Evolutionary conservation across 2,797 vertebrate species (phyloP).

Genomic region (Potorous gilbertii): DNA sequence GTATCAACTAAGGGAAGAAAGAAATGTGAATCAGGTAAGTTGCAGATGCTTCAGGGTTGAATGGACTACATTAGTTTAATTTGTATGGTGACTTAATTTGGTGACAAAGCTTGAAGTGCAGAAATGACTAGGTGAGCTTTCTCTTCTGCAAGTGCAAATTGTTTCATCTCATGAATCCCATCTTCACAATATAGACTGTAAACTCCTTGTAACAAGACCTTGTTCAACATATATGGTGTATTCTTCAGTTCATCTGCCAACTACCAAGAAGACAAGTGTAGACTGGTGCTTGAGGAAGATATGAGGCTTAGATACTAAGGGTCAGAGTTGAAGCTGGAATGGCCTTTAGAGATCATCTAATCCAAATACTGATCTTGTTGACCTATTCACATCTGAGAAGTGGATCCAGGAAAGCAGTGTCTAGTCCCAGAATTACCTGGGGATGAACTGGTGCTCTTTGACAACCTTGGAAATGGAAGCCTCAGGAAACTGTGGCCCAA

Average conservation of each 20-base stretch:
- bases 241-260: background rate
- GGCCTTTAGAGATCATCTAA: background rate
- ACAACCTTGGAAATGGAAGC: background rate
- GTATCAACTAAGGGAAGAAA: background rate
- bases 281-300: background rate
- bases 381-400: background rate
- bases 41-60: background rate
- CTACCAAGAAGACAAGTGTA: background rate
- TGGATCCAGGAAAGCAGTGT: background rate
- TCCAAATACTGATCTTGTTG: background rate
- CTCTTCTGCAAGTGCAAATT: constrained; percentile 25
- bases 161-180: background rate
- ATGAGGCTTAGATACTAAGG: background rate
- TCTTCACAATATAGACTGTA: background rate
- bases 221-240: background rate
- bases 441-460: background rate
- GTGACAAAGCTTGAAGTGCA: background rate
- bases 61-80: too few relatives aligned
- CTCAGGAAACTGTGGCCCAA: background rate
- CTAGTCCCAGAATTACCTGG: background rate
- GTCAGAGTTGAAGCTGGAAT: background rate
- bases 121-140: constrained; percentile 4
- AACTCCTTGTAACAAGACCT: background rate
- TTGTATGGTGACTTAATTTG: background rate
- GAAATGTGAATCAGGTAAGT: background rate